Conservation (phyloP, 1,140 invertebrate species). For the Popillia japonica region DNA sequence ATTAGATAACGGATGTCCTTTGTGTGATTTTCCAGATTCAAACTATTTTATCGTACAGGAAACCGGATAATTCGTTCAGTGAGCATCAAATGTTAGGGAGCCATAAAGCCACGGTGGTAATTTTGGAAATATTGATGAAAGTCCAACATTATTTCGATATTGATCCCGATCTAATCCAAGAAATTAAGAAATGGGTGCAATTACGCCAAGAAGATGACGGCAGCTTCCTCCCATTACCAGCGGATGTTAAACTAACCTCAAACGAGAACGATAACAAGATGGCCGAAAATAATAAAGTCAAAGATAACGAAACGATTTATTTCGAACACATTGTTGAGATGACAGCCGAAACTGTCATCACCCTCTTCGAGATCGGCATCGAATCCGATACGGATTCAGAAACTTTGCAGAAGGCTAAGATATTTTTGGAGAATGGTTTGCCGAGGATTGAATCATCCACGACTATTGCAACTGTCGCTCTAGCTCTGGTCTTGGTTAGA, state of each 20-base stretch:
- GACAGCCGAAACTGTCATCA: conserved; percentile 67
- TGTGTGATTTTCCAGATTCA: conserved; percentile 63
- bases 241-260: conserved; percentile 63
- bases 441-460: conserved; percentile 64
- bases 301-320: conserved; percentile 56
- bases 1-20: too few species aligned
- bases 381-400: conserved; percentile 64
- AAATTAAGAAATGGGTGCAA: conserved; percentile 69
- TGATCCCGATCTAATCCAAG: conserved; percentile 66
- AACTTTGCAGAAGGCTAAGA: conserved; percentile 61
- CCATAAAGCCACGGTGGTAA: conserved; percentile 66
- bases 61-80: conserved; percentile 69
- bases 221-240: conserved; percentile 65
- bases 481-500: conserved; percentile 65
- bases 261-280: not conserved
- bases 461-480: conserved; percentile 65
- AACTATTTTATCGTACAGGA: conserved; percentile 66
- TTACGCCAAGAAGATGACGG: conserved; percentile 67
- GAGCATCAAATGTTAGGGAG: conserved; percentile 69
- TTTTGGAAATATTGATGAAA: conserved; percentile 67
- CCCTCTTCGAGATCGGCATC: conserved; percentile 67
- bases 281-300: not conserved
- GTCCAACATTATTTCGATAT: conserved; percentile 67
- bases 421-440: conserved; percentile 66
- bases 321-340: conserved; percentile 66